Percentiles rank a stretch among this genome's conserved stretches.
Evolutionary conservation across 2,888 invertebrate species (phyloP).

Genomic region (Tinea trinotella): DNA sequence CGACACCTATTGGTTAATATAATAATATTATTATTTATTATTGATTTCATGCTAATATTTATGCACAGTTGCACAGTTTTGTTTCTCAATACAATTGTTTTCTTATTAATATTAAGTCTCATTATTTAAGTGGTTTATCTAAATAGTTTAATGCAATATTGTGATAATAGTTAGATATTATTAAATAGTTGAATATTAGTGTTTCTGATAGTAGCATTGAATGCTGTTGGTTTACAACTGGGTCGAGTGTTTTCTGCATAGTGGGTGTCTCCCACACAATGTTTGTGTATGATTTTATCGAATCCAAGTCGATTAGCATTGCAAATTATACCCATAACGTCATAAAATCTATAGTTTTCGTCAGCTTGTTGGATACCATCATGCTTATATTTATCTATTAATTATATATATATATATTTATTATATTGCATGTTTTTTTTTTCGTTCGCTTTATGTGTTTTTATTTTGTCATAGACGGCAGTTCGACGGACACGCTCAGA

Average conservation of each 20-base stretch:
- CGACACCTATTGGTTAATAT: conserved; percentile 14
- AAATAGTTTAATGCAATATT: neutral
- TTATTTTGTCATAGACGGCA: conserved; percentile 67
- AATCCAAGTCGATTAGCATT: conserved; percentile 40
- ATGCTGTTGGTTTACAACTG: conserved; percentile 27
- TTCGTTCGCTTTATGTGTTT: conserved; percentile 62
- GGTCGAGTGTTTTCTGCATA: conserved; percentile 30
- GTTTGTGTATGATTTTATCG: conserved; percentile 32
- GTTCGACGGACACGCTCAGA: conserved; percentile 59
- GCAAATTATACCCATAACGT: conserved; percentile 25
- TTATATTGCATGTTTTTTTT: conserved; percentile 29
- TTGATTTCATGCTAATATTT: neutral
- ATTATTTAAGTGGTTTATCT: neutral
- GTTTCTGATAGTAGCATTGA: conserved; percentile 7
- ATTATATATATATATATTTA: conserved; percentile 21
- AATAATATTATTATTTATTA: neutral
- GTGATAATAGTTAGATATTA: neutral
- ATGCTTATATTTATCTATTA: conserved; percentile 7
- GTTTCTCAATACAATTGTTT: neutral
- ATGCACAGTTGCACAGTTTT: neutral
- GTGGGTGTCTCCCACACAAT: conserved; percentile 38
- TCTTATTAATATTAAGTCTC: neutral
- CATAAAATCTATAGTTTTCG: conserved; percentile 14
- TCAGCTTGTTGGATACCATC: conserved; percentile 10
- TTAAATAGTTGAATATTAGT: neutral